Base-by-base conservation (phyloP, 92 coral and sea anemone genomes). In the Parazoanthus darwini region DNA sequence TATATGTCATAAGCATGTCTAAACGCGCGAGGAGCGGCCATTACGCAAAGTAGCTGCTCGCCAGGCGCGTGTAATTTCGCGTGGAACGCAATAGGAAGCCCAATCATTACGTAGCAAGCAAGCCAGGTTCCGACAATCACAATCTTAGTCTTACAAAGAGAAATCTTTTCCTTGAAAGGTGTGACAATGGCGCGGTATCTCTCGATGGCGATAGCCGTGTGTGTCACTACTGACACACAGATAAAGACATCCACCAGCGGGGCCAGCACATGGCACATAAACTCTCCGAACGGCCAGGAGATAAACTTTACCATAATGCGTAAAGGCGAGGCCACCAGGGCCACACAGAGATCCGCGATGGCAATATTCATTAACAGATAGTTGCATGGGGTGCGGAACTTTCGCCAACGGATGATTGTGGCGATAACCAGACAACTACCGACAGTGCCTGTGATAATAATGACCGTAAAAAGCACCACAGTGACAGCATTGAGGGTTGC, bases 241-340 rank as follows among this genome's bases (percentile, higher is more conserved):
- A 94, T 93, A 33, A 92, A 94, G 11, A 94, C 97, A 80, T 94
- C 95, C 81, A 92, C 95, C 38, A 94, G 42, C 5, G 97, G 97
- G 80, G 89, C 88, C 72, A 92, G 44, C 33, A 89, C 88, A 37
- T 82, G 88, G 66, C 95, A 93, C 86, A 93, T 42, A 71, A 93
- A 91, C 2, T 82, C 79, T 1, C 95, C 93, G 44, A 93, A 93
- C 3, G 91, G 87, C 93, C 95, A 91, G 8, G 91, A 87, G 43
- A 51, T 74, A 75, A 91, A 86, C 3, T 79, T 66, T 73, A 81
- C 92, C 11, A 89, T 7, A 39, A 91, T 91, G 37, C 91, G 76
- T 5, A 93, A 72, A 26, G 91, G 78, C 1, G 92, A 89, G 5
- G 90, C 93, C 11, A 93, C 85, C 22, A 89, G 86, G 1, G 95